A percentile compares a stretch with the other conserved stretches of the same genome.
Conservation (phyloP, 2,888 invertebrate species). For the Nephrotoma guestfalica region DNA sequence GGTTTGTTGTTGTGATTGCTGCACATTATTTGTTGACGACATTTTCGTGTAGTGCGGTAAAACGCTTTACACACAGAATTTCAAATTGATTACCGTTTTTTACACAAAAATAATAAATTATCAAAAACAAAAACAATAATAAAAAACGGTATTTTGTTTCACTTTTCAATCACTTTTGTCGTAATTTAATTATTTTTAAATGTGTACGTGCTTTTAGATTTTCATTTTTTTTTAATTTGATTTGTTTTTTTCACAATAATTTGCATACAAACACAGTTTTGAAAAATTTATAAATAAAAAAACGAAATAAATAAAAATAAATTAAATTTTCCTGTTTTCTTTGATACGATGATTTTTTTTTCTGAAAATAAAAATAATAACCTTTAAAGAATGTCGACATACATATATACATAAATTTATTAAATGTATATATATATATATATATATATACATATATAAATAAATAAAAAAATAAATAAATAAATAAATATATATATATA, state of each 20-base stretch:
- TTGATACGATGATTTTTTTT: neutral
- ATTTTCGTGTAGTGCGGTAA: neutral
- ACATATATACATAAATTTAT: neutral
- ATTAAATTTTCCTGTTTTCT: neutral
- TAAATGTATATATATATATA: neutral
- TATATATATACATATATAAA: neutral
- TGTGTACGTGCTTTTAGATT: neutral
- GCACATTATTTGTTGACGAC: slow-evolving; percentile 14
- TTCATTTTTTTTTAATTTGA: neutral
- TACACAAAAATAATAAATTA: neutral
- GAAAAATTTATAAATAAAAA: neutral
- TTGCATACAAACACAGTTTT: neutral
- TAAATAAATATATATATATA: neutral
- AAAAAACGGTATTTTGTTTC: neutral
- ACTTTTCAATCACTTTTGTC: neutral
- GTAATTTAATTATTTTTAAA: neutral
- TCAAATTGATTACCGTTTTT: neutral
- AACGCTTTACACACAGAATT: neutral
- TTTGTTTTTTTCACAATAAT: neutral
- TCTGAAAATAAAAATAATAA: neutral
- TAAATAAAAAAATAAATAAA: neutral
- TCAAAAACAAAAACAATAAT: neutral
- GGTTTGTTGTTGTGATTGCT: slow-evolving; percentile 14
- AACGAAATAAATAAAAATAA: neutral
- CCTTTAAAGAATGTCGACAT: neutral